A percentile compares a stretch with the other conserved stretches of the same genome.
Conservation (phyloP, 2,113 vertebrate species). For the Orthonyx spaldingii region DNA sequence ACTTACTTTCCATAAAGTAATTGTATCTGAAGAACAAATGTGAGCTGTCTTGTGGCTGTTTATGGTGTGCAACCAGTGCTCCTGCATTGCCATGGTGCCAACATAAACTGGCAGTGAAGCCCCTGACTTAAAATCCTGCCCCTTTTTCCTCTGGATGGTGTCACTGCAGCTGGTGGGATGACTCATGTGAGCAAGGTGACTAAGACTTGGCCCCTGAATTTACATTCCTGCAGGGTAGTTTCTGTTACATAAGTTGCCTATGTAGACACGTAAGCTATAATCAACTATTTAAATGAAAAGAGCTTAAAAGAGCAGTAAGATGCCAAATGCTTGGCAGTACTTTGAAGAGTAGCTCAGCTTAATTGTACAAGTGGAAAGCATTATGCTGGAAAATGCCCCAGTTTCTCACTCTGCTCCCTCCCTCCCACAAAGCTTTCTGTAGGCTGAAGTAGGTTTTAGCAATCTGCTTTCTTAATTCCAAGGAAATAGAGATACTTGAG, state of each 20-base stretch:
- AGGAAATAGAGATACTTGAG: neutral
- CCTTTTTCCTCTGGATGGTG: neutral
- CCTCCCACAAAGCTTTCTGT: conserved; percentile 9
- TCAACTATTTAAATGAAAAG: conserved; percentile 38
- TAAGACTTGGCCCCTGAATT: conserved; percentile 17
- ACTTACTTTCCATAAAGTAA: neutral
- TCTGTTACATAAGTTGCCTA: conserved; percentile 24
- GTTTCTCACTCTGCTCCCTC: conserved; percentile 6
- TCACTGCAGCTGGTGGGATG: conserved; percentile 38
- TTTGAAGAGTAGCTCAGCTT: neutral
- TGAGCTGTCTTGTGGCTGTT: neutral
- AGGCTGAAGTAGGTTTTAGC: conserved; percentile 11
- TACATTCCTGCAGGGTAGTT: conserved; percentile 5
- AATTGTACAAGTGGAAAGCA: conserved; percentile 4
- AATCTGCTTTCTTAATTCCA: conserved; percentile 3
- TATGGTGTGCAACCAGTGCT: neutral
- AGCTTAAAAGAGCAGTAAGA: conserved; percentile 35
- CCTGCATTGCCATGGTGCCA: neutral
- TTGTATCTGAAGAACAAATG: neutral
- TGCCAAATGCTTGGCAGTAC: neutral
- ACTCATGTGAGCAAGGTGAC: conserved; percentile 19
- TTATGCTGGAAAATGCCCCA: conserved; percentile 37
- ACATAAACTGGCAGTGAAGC: neutral
- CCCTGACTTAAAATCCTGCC: neutral
- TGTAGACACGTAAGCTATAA: conserved; percentile 34